Base-by-base conservation (phyloP, 2,888 invertebrate genomes). In the Keiferia lycopersicella region DNA sequence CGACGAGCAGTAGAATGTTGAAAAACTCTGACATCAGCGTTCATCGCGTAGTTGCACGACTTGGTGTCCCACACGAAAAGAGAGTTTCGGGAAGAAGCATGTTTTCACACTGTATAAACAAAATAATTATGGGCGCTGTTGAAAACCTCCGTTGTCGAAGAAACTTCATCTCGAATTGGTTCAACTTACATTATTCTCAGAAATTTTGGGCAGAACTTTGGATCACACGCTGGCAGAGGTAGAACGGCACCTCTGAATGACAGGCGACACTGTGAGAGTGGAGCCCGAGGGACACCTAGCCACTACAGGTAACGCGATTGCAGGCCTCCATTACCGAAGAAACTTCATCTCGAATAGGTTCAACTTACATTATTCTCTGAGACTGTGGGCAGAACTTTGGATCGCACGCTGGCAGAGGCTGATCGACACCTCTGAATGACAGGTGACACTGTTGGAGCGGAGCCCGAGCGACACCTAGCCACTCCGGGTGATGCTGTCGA, bases 331-430 rank as follows among this genome's bases (percentile, higher is more conserved):
- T 30, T 30, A 6, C 4, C 41, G 11, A 6, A 2, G 12, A 11
- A 8, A 1, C 41, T 8, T 6, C 41, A 48, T 4, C 18, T 50
- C 16, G 7, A 50, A 3, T 4, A 14, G n/a, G 12, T 22, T 51
- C 10, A 1, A 61, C 66, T 11, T 56, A 86, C 86, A 78, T 78
- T 78, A 67, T 78, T 75, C 64, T 89, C 90, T 0, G 87, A 86
- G 8, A 88, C 82, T 20, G 83, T 77, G 0, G 88, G 86, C 12
- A 87, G 71, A n/a, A 81, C 79, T 63, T 84, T 77, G 76, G 69
- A 57, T 2, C 50, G 56, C 0, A 78, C 80, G 64, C 87, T 87
- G 8, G 79, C 73, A 0, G 83, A 75, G 8, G 79, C 73, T 0
- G 83, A 75, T 7, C 84, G 68, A 1, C 68, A 75, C 11, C 73